A percentile compares a stretch with the other conserved stretches of the same genome.
These are phyloP conservation scores for Stenodema calcarata DNA, from an alignment of 2,888 invertebrate genomes.

Conservation along the genomic window DNA sequence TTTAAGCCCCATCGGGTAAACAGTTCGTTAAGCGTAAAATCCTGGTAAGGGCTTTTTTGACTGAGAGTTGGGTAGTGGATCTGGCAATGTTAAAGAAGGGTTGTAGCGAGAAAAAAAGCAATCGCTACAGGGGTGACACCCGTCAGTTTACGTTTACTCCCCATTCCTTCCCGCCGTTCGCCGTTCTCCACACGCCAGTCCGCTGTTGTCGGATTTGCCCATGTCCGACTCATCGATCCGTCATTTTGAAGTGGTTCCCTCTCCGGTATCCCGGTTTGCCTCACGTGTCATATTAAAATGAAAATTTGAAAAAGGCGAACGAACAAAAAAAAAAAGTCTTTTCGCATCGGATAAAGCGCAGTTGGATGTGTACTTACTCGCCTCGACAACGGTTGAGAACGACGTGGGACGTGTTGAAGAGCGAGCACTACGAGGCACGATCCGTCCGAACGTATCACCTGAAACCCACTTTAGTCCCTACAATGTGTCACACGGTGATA, in stretches of 20 bases:
- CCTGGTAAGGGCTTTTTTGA: neutral
- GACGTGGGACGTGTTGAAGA: too few relatives aligned
- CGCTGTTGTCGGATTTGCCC: neutral
- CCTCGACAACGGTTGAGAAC: too few relatives aligned
- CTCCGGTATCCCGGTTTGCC: neutral
- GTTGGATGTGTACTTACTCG: too few relatives aligned
- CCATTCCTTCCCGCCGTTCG: too few relatives aligned
- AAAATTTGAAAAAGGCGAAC: neutral
- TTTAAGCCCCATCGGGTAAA: neutral
- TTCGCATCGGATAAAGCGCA: neutral
- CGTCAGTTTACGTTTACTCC: neutral
- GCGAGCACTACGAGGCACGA: too few relatives aligned
- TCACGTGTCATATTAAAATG: neutral
- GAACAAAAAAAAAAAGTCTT: neutral
- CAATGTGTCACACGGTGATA: too few relatives aligned
- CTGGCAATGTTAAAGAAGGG: neutral
- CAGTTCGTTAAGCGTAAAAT: neutral
- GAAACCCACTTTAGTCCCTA: too few relatives aligned
- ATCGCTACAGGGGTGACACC: neutral
- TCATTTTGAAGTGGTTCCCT: neutral
- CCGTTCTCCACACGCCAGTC: neutral
- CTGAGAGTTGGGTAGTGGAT: neutral
- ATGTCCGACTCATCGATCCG: neutral
- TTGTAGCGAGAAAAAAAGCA: neutral
- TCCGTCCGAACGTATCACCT: too few relatives aligned